Evolutionary conservation across 64 coral and sea anemone genomes (phyloP).

Genomic region (Trachythela sp.): DNA sequence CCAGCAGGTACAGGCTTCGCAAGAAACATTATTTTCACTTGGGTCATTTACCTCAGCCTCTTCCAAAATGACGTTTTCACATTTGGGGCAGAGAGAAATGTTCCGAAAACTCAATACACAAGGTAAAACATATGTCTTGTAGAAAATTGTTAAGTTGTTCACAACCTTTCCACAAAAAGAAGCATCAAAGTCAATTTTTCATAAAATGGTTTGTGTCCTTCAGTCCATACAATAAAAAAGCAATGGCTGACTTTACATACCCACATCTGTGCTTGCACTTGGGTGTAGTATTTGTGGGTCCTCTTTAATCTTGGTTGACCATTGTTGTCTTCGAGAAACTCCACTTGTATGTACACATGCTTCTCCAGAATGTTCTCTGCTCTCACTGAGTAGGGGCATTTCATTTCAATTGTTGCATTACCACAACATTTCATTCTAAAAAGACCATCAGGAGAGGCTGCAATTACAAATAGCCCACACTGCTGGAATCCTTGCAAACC

Average conservation of each 20-base stretch:
- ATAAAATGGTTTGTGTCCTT: not conserved
- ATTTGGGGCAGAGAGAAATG: constrained; percentile 39
- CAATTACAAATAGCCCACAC: constrained; percentile 55
- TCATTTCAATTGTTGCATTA: constrained; percentile 35
- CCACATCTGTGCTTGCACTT: constrained; percentile 57
- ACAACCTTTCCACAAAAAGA: constrained; percentile 31
- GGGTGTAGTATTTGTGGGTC: constrained; percentile 42
- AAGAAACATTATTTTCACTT: constrained; percentile 41
- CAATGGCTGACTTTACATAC: constrained; percentile 23
- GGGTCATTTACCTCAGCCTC: constrained; percentile 36
- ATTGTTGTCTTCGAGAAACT: constrained; percentile 25
- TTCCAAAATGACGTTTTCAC: constrained; percentile 50
- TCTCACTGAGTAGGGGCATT: constrained; percentile 42
- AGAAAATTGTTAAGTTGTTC: constrained; percentile 34
- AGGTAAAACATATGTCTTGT: constrained; percentile 47
- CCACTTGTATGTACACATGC: not conserved
- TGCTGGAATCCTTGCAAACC: constrained; percentile 30
- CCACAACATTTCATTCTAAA: constrained; percentile 32
- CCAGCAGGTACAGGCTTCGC: constrained; percentile 43
- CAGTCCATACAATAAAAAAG: constrained; percentile 36
- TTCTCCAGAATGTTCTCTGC: not conserved
- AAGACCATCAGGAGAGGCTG: constrained; percentile 50
- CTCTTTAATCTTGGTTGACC: constrained; percentile 23
- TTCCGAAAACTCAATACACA: constrained; percentile 23
- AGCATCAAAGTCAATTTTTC: constrained; percentile 23